A percentile compares a stretch with the other conserved stretches of the same genome.
phyloP scores from a whole-genome alignment of 2,113 vertebrate genomes.

The Galemys pyrenaicus region DNA sequence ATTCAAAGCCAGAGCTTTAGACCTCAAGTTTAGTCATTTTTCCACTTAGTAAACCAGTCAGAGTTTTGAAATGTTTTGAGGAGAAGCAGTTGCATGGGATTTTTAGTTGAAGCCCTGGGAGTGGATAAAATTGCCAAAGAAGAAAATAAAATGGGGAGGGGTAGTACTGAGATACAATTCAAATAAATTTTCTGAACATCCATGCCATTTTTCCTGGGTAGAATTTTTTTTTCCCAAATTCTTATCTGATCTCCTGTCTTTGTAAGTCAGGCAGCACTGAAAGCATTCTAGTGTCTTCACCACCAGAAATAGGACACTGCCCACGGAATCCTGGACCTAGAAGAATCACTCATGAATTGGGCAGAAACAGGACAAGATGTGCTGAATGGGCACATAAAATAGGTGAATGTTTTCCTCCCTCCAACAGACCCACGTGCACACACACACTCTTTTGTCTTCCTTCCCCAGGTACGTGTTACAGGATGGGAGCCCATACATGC shows the following conservation, averaged over 20 bases:
- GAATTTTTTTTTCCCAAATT: background rate
- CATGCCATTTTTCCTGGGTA: background rate
- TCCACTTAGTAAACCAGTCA: background rate
- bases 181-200: background rate
- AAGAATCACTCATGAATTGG: background rate
- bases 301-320: background rate
- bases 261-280: background rate
- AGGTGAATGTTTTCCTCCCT: background rate
- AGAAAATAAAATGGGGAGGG: background rate
- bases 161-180: background rate
- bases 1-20: background rate
- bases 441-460: background rate
- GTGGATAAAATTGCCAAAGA: background rate
- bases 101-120: background rate
- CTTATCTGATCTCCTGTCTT: background rate
- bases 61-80: background rate
- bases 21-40: background rate
- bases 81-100: background rate
- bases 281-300: constrained; percentile 9
- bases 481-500: constrained; percentile 92
- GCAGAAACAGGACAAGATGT: background rate
- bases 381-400: background rate
- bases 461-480: constrained; percentile 92
- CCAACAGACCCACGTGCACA: background rate
- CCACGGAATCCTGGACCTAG: background rate